Evolutionary conservation across 2,888 invertebrate species (phyloP), one percentile per base, ranked within the genome.

Genomic region (Diaprepes abbreviatus): DNA sequence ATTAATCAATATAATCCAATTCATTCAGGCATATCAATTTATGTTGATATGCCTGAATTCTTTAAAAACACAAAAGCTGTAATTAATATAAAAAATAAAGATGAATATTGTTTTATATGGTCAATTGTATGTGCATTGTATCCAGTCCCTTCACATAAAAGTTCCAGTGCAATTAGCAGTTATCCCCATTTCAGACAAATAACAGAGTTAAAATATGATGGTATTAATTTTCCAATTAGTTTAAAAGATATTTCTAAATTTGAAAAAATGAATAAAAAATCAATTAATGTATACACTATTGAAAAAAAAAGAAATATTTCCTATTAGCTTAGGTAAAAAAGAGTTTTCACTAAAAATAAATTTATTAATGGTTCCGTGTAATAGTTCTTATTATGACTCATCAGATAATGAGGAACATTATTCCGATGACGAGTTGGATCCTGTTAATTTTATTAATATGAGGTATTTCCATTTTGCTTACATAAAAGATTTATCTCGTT

Each of bases 1-100:
- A 76, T 78, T 3, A 77, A 75, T 59, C 72, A 76, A 40, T 78
- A 71, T 43, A 73, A 69, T 21, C 76, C 75, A 0, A 66, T 74
- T 43, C 54, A 58, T 6, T 75, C 72, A 3, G 73, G 75, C 19
- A 76, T 28, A 6, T 54, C 54, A 28, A 64, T 76, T 17, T 78
- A 75, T 62, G 72, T 79, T 36, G 66, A 74, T 9, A n/a, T 78
- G 43, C 76, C 76, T 0, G 3, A 52, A 7, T 43, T 69, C 40
- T 74, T 79, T 19, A 33, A 66, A 57, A 70, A 40, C 1, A 78
- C 73, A 33, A 55, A 72, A 9, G 75, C 77, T 1, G 70, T 73
- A 31, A 66, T 79, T 16, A 79, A 79, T 69, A 74, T 80, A 0
- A 64, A 76, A 59, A 79, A 77, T 64, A n/a, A 74, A 6, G 79